Conservation (phyloP, 2,113 vertebrate species). For the Melanerpes aurifrons region DNA sequence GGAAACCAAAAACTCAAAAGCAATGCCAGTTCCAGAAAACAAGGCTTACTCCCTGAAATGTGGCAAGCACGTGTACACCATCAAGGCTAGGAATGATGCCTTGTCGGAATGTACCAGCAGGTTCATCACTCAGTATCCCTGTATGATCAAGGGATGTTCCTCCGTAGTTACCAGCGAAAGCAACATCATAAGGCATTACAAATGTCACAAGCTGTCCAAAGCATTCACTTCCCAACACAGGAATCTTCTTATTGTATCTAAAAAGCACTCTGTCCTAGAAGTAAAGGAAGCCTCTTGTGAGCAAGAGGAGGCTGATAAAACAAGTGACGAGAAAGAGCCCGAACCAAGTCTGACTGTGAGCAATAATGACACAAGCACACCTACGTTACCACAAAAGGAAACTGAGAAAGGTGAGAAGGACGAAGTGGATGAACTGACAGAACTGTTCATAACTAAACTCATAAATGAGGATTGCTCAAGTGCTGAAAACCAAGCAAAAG, state of each 20-base stretch:
- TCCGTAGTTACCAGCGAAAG: conserved; percentile 91
- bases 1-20: conserved; percentile 72
- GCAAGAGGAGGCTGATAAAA: conserved; percentile 76
- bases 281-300: conserved; percentile 76
- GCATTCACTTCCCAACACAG: conserved; percentile 91
- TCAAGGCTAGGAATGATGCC: conserved; percentile 90
- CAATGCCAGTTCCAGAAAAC: conserved; percentile 71
- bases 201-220: conserved; percentile 92
- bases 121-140: conserved; percentile 90
- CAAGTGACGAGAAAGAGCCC: conserved; percentile 63
- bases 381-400: conserved; percentile 68
- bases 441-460: conserved; percentile 84
- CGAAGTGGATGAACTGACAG: conserved; percentile 83
- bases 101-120: conserved; percentile 88
- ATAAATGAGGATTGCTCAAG: conserved; percentile 80
- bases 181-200: conserved; percentile 92
- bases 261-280: conserved; percentile 76
- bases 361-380: conserved; percentile 73
- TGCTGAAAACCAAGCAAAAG: conserved; percentile 71
- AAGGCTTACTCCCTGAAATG: conserved; percentile 79
- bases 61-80: conserved; percentile 78
- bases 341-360: conserved; percentile 27
- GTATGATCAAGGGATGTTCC: conserved; percentile 96
- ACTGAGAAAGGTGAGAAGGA: conserved; percentile 78
- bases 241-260: conserved; percentile 91